phyloP scores from a whole-genome alignment of 2,113 vertebrate genomes.

The Romanogobio albipinnatus region DNA sequence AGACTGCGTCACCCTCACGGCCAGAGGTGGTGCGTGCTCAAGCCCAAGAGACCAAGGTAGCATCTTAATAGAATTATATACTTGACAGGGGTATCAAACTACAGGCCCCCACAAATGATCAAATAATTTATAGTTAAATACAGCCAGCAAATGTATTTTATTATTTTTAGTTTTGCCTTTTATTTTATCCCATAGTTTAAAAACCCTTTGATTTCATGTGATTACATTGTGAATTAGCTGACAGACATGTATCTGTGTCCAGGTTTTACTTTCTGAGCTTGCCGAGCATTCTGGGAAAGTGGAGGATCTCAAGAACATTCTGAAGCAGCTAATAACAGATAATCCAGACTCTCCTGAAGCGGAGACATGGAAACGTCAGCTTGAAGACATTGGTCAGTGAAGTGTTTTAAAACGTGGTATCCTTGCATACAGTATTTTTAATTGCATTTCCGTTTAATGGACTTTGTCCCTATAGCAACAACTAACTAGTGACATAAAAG shows the following conservation, averaged over 20 bases:
- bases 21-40: conserved; percentile 86
- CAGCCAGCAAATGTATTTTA: background rate
- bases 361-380: conserved; percentile 87
- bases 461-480: background rate
- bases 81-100: background rate
- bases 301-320: conserved; percentile 84
- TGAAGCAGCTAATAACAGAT: conserved; percentile 84
- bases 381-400: conserved; percentile 89
- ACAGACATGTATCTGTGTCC: conserved; percentile 9
- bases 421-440: background rate
- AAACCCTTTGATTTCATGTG: background rate
- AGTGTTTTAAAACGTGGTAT: background rate
- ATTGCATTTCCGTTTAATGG: background rate
- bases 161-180: background rate
- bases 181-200: background rate
- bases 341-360: conserved; percentile 92
- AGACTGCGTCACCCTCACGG: conserved; percentile 83
- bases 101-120: background rate
- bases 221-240: conserved; percentile 4
- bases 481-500: background rate
- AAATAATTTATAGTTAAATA: background rate
- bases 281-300: conserved; percentile 87
- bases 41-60: conserved; percentile 94
- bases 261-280: conserved; percentile 91
- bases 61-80: background rate